Conservation (phyloP, 37 sponge, comb jelly and placozoan species). For the Theonella swinhoei region DNA sequence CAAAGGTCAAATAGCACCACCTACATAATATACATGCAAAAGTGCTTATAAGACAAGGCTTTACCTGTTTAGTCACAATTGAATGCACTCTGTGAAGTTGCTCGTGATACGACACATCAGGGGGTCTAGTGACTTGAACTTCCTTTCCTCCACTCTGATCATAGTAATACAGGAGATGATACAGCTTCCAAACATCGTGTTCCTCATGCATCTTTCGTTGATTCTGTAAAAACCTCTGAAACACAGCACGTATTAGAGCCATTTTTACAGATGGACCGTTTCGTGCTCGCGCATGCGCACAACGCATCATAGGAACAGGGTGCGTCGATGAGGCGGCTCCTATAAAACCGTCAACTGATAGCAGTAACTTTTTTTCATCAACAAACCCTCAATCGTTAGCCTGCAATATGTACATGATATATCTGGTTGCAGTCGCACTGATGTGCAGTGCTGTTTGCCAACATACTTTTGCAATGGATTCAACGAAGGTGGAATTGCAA, state of each 20-base stretch:
- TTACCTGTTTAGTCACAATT: constrained; percentile 38
- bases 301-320: no score
- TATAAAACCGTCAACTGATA: no score
- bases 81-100: constrained; percentile 12
- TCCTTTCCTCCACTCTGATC: constrained; percentile 6
- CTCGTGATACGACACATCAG: constrained; percentile 11
- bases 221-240: neutral
- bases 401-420: no score
- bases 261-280: neutral
- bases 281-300: no score
- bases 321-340: no score
- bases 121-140: constrained; percentile 26
- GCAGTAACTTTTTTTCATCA: no score
- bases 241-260: constrained; percentile 14
- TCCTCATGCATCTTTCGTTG: constrained; percentile 23
- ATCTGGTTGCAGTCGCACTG: no score
- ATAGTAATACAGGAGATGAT: constrained; percentile 38
- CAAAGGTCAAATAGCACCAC: no score
- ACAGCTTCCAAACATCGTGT: constrained; percentile 57
- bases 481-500: neutral
- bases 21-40: no score
- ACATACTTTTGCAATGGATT: neutral
- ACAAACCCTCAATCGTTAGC: no score
- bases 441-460: no score
- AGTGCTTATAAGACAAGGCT: no score